Conservation (phyloP, 2,113 vertebrate genomes). For the Pelecanus crispus region DNA sequence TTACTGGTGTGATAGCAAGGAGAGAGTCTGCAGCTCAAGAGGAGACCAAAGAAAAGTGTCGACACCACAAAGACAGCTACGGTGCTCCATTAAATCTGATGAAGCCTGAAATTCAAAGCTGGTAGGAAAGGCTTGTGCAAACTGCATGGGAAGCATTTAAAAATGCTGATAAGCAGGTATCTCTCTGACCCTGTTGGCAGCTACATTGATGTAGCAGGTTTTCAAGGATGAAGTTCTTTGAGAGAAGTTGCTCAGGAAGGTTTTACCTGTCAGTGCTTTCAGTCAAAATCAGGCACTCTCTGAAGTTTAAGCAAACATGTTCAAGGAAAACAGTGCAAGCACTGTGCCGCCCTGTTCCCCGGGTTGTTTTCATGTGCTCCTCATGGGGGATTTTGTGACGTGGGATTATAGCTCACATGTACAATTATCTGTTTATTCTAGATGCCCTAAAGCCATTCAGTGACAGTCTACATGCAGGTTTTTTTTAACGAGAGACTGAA, state of each 20-base stretch:
- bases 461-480: background rate
- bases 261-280: background rate
- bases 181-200: background rate
- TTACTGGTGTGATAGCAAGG: rapidly evolving
- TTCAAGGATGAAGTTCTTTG: background rate
- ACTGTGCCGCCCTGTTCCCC: background rate
- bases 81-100: background rate
- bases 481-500: background rate
- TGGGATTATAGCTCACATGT: background rate
- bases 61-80: background rate
- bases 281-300: background rate
- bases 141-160: background rate
- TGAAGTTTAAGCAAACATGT: background rate
- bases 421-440: background rate
- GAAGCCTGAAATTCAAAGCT: constrained; percentile 34
- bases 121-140: background rate
- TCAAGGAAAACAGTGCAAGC: background rate
- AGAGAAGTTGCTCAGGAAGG: background rate
- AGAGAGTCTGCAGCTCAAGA: background rate
- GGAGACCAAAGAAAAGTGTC: background rate
- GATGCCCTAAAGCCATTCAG: background rate
- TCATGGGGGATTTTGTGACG: background rate
- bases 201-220: background rate
- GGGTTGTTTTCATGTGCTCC: background rate
- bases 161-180: background rate